Conservation (phyloP, 92 coral and sea anemone genomes). For the Isaurus tuberculatus region DNA sequence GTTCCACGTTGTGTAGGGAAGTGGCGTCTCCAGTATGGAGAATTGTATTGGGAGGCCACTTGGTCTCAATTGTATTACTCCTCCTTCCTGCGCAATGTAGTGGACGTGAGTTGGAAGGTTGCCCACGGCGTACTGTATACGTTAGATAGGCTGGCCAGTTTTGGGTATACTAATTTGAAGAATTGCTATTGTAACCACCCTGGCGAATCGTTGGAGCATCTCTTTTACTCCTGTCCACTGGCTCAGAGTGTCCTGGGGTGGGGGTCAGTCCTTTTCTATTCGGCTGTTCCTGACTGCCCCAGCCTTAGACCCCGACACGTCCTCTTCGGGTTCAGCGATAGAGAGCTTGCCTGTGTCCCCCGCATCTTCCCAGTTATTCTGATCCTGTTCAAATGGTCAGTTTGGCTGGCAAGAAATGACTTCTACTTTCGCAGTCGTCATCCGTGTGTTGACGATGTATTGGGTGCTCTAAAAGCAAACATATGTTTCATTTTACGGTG, state of each 20-base stretch:
- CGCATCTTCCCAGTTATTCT: background rate
- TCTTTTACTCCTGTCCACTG: conserved; percentile 28
- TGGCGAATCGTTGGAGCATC: too few relatives aligned
- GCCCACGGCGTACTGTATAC: too few relatives aligned
- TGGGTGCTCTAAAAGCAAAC: background rate
- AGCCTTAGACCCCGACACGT: conserved; percentile 2
- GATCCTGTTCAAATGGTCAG: background rate
- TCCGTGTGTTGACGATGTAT: background rate
- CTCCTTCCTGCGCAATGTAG: too few relatives aligned
- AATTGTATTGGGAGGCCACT: too few relatives aligned
- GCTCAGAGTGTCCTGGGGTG: conserved; percentile 13
- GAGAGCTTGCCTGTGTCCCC: background rate
- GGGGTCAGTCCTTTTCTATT: background rate
- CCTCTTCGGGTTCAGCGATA: background rate
- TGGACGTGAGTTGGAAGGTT: too few relatives aligned
- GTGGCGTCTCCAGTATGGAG: too few relatives aligned
- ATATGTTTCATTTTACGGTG: too few relatives aligned
- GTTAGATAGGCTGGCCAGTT: too few relatives aligned
- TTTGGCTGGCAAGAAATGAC: background rate
- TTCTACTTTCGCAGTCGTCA: background rate
- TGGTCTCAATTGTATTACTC: too few relatives aligned
- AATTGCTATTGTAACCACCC: too few relatives aligned
- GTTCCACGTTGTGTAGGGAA: too few relatives aligned
- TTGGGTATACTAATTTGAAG: too few relatives aligned
- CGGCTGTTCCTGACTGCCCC: background rate